phyloP scores from a whole-genome alignment of 2,888 invertebrate species.

The Xestobium rufovillosum region DNA sequence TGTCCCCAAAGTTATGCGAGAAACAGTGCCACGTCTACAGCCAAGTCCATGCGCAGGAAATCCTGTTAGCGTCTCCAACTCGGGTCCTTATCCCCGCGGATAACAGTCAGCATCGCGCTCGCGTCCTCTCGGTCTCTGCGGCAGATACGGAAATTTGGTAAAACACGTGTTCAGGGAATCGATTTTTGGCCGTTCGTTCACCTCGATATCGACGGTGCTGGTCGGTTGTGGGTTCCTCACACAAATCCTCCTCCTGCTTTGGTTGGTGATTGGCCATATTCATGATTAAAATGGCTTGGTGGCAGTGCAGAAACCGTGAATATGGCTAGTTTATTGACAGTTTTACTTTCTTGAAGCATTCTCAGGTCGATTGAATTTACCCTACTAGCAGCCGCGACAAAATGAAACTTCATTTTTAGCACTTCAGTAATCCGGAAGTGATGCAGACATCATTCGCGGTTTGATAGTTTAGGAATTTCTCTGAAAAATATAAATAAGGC shows the following conservation, averaged over 20 bases:
- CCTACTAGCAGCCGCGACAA: constrained; percentile 3
- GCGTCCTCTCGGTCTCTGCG: constrained; percentile 56
- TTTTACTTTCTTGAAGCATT: constrained; percentile 8
- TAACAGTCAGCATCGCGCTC: constrained; percentile 54
- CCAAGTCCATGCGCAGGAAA: constrained; percentile 40
- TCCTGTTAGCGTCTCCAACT: constrained; percentile 48
- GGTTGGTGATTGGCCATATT: constrained; percentile 38
- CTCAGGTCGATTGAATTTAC: constrained; percentile 4
- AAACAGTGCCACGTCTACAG: constrained; percentile 37
- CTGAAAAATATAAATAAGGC: constrained; percentile 1
- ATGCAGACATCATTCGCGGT: not conserved
- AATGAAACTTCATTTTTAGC: too few species aligned
- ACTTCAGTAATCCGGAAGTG: constrained; percentile 4
- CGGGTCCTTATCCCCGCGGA: constrained; percentile 58
- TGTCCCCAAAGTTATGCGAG: constrained; percentile 51
- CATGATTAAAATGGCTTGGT: constrained; percentile 32
- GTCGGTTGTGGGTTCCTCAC: constrained; percentile 32
- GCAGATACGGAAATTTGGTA: constrained; percentile 74
- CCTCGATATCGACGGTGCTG: constrained; percentile 19
- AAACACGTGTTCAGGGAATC: constrained; percentile 21
- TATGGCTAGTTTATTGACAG: constrained; percentile 31
- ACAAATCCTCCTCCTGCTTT: constrained; percentile 22
- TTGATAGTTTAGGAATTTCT: constrained; percentile 2
- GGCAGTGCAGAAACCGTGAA: constrained; percentile 32
- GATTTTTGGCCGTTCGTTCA: not conserved